phyloP scores from a whole-genome alignment of 1,140 invertebrate genomes.

The Diorhabda sublineata region DNA sequence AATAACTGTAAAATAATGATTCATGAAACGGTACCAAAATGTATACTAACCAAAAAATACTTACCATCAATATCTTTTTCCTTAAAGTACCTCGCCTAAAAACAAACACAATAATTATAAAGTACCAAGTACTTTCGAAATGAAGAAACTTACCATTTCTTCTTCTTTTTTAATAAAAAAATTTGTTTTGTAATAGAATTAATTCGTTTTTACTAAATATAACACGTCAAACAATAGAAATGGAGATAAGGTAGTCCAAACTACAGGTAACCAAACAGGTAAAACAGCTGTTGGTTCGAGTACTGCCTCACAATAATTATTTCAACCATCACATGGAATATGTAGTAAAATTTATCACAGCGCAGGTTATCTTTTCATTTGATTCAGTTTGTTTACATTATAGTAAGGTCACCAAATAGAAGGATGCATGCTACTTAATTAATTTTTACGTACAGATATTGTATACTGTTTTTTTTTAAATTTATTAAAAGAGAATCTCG shows the following conservation, averaged over 20 bases:
- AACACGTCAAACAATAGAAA: constrained; percentile 5
- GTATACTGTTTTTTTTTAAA: too few species aligned
- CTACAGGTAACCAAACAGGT: constrained; percentile 10
- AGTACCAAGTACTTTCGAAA: background rate
- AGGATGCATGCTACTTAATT: background rate
- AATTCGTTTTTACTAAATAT: background rate
- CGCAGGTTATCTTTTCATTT: background rate
- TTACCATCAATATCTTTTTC: constrained; percentile 81
- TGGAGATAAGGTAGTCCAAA: background rate
- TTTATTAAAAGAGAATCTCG: too few species aligned
- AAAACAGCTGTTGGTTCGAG: background rate
- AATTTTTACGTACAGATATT: too few species aligned
- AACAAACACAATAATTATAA: constrained; percentile 27
- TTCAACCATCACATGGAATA: constrained; percentile 3
- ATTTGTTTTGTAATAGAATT: too few species aligned
- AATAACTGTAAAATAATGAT: too few species aligned
- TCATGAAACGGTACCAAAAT: too few species aligned
- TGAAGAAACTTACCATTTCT: constrained; percentile 8
- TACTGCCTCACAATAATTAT: constrained; percentile 9
- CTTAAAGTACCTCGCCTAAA: constrained; percentile 74
- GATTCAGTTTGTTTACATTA: background rate
- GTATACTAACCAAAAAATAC: constrained; percentile 23
- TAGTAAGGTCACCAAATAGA: background rate
- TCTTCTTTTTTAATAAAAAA: too few species aligned
- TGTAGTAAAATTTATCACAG: background rate